Evolutionary conservation across 2,797 vertebrate species (phyloP), one percentile per base, ranked within the genome.

Genomic region (Peromyscus melanophrys): DNA sequence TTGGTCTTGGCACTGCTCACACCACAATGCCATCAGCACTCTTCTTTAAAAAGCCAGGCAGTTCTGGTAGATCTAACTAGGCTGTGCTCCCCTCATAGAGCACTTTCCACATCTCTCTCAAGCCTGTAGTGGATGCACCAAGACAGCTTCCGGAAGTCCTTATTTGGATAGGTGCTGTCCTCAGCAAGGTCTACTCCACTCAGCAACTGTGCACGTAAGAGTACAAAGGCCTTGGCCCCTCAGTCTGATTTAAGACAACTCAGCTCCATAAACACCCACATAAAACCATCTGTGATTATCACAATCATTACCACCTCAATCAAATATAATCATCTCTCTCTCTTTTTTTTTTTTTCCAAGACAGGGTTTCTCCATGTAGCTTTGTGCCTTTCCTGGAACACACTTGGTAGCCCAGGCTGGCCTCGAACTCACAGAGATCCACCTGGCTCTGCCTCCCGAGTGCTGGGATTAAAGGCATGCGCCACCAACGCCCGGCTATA

Each of bases 221-320:
- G 7, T 23, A 76, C 21, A 61, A 89, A 63, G 75, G 46, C 23
- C 57, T 59, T 46, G 43, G 43, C 29, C 25, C 61, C 11, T 73
- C 61, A 52, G 29, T 40, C 40, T 11, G 78, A 59, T 16, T 82
- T 57, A 40, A 43, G 31, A 67, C 19, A 46, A 67, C n/a, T 67
- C 61, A 49, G 63, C 43, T 85, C 83, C 34, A 73, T 69, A 29
- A 12, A 73, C 31, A 52, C 40, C 1, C n/a, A 7, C 40, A 61
- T 9, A 63, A 57, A 95, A 55, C 31, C 13, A 27, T 52, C 69
- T 95, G 81, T 95, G 34, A 82, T 40, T 40, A 96, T 71, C 27
- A 59, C 10, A 16, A 31, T 29, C 14, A 37, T 55, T 43, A 59
- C 40, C n/a, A 61, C 11, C 49, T 69, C 75, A 65, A 46, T 73